Percentiles rank a stretch among this genome's conserved stretches.
Conservation (phyloP, 2,888 invertebrate species). For the Candidula unifasciata region DNA sequence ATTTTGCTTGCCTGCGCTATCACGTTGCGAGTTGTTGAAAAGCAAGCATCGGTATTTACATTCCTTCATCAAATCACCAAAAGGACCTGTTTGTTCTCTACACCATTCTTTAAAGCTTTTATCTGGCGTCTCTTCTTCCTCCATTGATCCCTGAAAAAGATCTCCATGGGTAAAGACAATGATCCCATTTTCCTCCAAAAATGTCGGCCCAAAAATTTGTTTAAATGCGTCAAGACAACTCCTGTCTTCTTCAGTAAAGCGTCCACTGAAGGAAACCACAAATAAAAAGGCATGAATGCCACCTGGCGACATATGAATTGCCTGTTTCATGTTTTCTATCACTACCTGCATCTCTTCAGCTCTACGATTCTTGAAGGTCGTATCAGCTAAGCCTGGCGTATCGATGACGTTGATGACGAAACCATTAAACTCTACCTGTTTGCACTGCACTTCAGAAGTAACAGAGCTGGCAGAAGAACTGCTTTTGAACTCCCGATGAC, state of each 20-base stretch:
- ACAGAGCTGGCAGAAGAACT: neutral
- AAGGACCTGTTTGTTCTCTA: neutral
- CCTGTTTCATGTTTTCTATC: neutral
- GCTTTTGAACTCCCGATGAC: neutral
- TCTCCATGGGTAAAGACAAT: constrained; percentile 17
- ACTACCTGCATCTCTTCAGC: neutral
- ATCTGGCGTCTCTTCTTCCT: constrained; percentile 1
- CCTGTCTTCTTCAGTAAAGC: neutral
- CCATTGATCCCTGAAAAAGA: neutral
- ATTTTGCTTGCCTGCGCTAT: neutral
- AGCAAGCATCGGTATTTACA: neutral
- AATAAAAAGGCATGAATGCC: constrained; percentile 12
- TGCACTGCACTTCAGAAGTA: neutral
- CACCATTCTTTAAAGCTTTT: constrained; percentile 6
- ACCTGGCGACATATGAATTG: neutral
- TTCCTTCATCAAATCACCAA: neutral
- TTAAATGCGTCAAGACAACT: neutral
- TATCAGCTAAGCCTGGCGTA: neutral
- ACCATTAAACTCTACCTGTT: neutral
- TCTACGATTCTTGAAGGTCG: neutral
- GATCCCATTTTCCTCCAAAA: neutral
- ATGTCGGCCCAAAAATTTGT: neutral
- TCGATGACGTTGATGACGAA: neutral
- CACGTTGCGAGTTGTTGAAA: neutral
- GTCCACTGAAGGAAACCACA: neutral